These are phyloP conservation scores for Larimichthys polyactis DNA, from an alignment of 2,113 vertebrate genomes.

Conservation along the genomic window DNA sequence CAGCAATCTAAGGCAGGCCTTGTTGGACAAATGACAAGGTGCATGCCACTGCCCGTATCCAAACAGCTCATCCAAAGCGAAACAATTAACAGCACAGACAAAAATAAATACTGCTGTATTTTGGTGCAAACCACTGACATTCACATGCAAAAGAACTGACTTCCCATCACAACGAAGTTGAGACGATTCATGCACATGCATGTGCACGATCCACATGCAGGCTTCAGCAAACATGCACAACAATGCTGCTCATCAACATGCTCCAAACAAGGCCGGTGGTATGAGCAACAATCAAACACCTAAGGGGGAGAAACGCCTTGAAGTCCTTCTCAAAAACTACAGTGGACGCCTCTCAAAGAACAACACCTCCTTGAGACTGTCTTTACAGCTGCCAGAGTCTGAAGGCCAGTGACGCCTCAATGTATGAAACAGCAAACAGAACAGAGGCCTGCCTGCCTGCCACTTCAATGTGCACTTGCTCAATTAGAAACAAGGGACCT, in stretches of 20 bases:
- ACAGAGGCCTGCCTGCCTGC: conserved; percentile 51
- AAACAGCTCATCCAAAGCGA: conserved; percentile 20
- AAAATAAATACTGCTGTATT: not conserved
- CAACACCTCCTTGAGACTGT: conserved; percentile 5
- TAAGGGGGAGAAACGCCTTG: conserved; percentile 23
- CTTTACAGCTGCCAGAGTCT: conserved; percentile 35
- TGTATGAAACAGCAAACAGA: conserved; percentile 35
- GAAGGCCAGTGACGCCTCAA: conserved; percentile 14
- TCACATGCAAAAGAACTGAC: conserved; percentile 64
- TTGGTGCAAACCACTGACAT: conserved; percentile 60
- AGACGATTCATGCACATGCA: conserved; percentile 57
- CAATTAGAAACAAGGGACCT: conserved; percentile 42
- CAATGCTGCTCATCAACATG: conserved; percentile 5
- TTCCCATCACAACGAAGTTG: not conserved
- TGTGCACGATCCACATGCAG: conserved; percentile 62
- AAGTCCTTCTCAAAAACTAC: conserved; percentile 30
- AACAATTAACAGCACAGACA: conserved; percentile 24
- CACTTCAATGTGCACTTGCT: conserved; percentile 64
- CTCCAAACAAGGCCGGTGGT: conserved; percentile 18
- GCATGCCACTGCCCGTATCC: conserved; percentile 73
- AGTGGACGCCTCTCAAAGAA: not conserved
- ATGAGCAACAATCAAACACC: conserved; percentile 26
- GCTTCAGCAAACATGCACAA: conserved; percentile 55
- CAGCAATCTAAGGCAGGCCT: conserved; percentile 62
- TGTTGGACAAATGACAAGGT: conserved; percentile 60